These are phyloP conservation scores for Scaeva pyrastri DNA, from an alignment of 2,888 invertebrate genomes.

Conservation along the genomic window DNA sequence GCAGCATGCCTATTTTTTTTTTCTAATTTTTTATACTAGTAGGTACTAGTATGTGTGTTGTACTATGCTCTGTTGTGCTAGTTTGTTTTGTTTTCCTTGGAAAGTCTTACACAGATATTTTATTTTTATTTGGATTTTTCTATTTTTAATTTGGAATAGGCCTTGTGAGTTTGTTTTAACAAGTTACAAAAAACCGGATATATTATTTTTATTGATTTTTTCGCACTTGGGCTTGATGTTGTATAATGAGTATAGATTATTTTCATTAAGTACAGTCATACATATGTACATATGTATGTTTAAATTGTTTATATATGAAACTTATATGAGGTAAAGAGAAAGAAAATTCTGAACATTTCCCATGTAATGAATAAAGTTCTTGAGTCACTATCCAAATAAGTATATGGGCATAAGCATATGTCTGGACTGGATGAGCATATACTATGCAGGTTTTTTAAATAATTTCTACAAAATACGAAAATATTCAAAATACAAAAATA, in stretches of 20 bases:
- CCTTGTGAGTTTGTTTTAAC: conserved; percentile 45
- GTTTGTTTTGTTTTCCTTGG: conserved; percentile 54
- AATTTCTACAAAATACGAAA: no score
- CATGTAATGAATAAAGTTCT: background rate
- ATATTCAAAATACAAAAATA: no score
- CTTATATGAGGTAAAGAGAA: no score
- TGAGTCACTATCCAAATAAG: background rate
- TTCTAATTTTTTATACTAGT: background rate
- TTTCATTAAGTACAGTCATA: background rate
- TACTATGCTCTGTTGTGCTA: background rate
- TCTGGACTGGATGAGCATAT: conserved; percentile 17
- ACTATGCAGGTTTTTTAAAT: background rate
- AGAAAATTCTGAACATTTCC: no score
- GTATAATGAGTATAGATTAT: conserved; percentile 8
- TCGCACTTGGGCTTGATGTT: conserved; percentile 11
- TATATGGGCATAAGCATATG: no score
- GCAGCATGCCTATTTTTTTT: background rate
- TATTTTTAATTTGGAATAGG: conserved; percentile 48
- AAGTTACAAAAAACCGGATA: conserved; percentile 59
- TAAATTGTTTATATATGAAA: no score
- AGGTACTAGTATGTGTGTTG: no score
- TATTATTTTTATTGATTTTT: conserved; percentile 48
- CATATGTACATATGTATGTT: no score
- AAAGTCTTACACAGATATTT: conserved; percentile 11
- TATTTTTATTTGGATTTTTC: conserved; percentile 24